Conservation (phyloP, 2,113 vertebrate species). For the Brachypteracias leptosomus region DNA sequence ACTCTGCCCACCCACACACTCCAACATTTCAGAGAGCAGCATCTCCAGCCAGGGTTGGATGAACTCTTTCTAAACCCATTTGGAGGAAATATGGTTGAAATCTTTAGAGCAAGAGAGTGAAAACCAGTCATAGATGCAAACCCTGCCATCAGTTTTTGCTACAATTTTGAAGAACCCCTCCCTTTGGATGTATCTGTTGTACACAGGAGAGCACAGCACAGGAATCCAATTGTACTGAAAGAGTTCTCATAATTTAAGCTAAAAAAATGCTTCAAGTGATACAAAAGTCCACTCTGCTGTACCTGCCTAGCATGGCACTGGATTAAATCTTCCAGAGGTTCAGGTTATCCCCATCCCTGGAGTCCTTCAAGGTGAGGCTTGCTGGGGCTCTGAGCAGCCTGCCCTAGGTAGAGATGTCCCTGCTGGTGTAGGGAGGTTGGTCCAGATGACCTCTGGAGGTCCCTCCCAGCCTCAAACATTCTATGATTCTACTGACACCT, state of each 20-base stretch:
- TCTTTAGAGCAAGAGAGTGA: not conserved
- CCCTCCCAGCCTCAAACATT: no score
- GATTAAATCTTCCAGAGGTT: not conserved
- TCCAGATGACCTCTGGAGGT: no score
- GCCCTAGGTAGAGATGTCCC: no score
- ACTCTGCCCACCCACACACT: slow-evolving; percentile 30
- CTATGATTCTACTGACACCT: not conserved
- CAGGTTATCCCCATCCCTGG: not conserved
- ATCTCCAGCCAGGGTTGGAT: not conserved
- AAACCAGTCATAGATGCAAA: not conserved
- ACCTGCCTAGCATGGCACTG: not conserved
- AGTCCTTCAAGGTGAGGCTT: no score
- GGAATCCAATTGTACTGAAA: not conserved
- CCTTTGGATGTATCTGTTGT: not conserved
- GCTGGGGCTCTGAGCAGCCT: no score
- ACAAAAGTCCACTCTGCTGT: not conserved
- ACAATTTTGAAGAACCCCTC: not conserved
- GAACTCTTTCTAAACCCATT: not conserved
- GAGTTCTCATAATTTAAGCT: not conserved
- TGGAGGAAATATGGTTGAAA: not conserved
- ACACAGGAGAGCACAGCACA: not conserved
- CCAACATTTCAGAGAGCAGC: slow-evolving; percentile 10
- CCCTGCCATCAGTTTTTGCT: not conserved
- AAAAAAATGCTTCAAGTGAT: not conserved
- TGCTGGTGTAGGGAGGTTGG: no score